Percentiles rank a stretch among this genome's conserved stretches.
Conservation (phyloP, 2,888 invertebrate genomes). For the Pardosa pseudoannulata region DNA sequence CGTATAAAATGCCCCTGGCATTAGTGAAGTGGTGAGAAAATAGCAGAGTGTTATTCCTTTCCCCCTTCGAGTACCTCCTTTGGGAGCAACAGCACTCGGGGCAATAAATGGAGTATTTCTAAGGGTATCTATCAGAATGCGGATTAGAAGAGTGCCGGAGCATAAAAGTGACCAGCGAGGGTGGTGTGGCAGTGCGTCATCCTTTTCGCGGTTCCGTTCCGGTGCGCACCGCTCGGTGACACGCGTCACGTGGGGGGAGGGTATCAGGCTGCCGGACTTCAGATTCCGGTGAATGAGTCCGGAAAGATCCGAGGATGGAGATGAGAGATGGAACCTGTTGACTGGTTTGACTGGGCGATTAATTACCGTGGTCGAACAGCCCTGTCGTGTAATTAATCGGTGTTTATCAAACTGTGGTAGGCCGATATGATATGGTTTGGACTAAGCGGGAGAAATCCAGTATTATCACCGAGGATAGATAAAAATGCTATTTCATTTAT, state of each 20-base stretch:
- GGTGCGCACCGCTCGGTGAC: conserved; percentile 11
- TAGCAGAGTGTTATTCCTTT: background rate
- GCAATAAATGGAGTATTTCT: background rate
- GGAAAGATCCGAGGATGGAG: background rate
- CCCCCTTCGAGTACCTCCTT: background rate
- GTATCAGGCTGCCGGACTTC: background rate
- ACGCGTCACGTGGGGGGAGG: background rate
- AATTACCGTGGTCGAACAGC: background rate
- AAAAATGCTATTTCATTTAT: too few species aligned
- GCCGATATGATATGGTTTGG: too few species aligned
- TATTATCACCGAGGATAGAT: too few species aligned
- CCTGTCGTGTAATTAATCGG: too few species aligned
- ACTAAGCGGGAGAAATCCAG: too few species aligned
- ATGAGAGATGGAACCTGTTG: conserved; percentile 6
- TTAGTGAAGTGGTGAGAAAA: background rate
- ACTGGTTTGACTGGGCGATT: background rate
- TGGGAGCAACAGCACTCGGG: background rate
- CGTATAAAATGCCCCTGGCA: too few species aligned
- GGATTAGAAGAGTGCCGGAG: conserved; percentile 62
- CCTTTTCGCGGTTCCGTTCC: conserved; percentile 4
- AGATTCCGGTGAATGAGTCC: conserved; percentile 1
- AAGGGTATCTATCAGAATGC: conserved; percentile 59
- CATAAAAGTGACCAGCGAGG: conserved; percentile 66
- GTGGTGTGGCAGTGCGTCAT: conserved; percentile 32
- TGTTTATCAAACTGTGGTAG: too few species aligned